Evolutionary conservation across 2,113 vertebrate genomes (phyloP).

Genomic region (Rattus rattus): DNA sequence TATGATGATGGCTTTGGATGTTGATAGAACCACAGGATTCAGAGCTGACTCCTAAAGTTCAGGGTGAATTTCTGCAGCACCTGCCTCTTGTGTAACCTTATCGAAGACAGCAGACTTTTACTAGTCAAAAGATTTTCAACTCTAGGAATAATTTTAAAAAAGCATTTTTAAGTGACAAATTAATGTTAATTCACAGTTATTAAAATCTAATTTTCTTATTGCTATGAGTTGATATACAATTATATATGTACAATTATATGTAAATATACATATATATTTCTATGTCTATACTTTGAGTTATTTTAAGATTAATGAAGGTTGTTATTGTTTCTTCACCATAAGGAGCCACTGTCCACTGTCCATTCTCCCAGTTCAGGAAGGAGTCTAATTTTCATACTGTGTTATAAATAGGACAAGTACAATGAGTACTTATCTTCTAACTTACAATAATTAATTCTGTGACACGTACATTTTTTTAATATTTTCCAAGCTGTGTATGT

Average conservation of each 20-base stretch:
- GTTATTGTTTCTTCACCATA: background rate
- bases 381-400: background rate
- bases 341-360: background rate
- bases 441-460: background rate
- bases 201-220: background rate
- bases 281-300: background rate
- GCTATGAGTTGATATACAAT: background rate
- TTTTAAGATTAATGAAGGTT: background rate
- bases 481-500: background rate
- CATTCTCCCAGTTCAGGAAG: background rate
- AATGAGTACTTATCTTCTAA: background rate
- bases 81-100: background rate
- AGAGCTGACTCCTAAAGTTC: background rate
- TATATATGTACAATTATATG: no score
- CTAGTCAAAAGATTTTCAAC: background rate
- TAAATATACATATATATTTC: background rate
- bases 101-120: background rate
- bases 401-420: background rate
- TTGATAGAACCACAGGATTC: no score
- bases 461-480: background rate
- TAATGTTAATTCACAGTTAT: background rate
- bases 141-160: background rate
- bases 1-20: background rate
- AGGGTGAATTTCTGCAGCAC: background rate
- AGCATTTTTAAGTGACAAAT: background rate